phyloP scores from a whole-genome alignment of 2,797 vertebrate species.

The Eupleurogrammus muticus region DNA sequence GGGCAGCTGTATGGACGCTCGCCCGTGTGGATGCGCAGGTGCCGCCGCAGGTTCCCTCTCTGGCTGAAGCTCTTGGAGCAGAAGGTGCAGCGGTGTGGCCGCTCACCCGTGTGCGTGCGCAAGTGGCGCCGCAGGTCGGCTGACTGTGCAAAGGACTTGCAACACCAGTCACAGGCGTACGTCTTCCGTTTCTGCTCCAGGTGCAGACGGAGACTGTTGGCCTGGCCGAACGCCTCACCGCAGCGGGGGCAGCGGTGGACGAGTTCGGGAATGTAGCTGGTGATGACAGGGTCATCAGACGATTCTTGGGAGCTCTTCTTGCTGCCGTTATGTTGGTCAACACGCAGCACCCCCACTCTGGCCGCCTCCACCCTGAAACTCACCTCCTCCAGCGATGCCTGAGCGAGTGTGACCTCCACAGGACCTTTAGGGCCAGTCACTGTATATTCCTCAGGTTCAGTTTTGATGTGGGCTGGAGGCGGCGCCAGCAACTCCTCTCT shows the following conservation, averaged over 20 bases:
- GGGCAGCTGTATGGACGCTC: constrained; percentile 82
- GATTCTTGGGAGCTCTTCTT: constrained; percentile 26
- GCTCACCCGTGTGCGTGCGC: constrained; percentile 85
- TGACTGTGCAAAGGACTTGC: constrained; percentile 84
- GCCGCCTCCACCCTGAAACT: constrained; percentile 1
- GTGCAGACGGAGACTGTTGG: constrained; percentile 74
- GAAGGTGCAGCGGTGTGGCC: constrained; percentile 83
- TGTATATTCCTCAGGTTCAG: constrained; percentile 69
- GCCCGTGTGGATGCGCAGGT: constrained; percentile 84
- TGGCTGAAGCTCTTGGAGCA: constrained; percentile 86
- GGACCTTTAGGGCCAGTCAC: constrained; percentile 47
- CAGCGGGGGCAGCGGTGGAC: constrained; percentile 79
- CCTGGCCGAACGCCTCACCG: constrained; percentile 74
- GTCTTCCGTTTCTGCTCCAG: constrained; percentile 78
- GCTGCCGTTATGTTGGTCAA: neutral
- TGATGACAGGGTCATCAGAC: rapidly evolving
- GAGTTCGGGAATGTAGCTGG: constrained; percentile 25
- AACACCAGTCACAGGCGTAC: constrained; percentile 84
- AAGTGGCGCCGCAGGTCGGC: constrained; percentile 85
- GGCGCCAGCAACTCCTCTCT: constrained; percentile 25
- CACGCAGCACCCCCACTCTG: neutral
- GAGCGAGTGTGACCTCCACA: constrained; percentile 9
- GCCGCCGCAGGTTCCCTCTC: constrained; percentile 82
- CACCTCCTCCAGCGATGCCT: neutral
- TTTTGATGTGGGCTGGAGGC: constrained; percentile 61